Base-by-base conservation (phyloP, 1,140 invertebrate genomes). In the Agrypnia vestita region DNA sequence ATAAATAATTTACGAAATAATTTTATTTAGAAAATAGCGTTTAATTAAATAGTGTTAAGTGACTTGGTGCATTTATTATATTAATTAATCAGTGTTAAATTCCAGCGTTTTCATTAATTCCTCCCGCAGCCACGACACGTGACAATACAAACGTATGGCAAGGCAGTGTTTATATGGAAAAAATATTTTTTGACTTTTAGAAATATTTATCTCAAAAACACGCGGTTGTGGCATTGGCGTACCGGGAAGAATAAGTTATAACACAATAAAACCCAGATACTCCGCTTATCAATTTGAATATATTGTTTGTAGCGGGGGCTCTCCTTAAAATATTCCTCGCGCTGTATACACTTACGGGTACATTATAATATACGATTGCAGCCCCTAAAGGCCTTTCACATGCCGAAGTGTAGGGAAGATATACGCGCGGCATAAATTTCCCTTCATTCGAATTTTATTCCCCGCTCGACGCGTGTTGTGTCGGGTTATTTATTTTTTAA, bases 351-450 rank as follows among this genome's bases (percentile, higher is more conserved):
- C 53, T 56, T 21, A 35, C 6, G 25, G 25, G 25, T 35, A 15
- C 71, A 74, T 74, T 56, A 74, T 74, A 74, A 74, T 51, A 53
- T 74, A 53, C 46, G 21, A 21, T 74, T 59, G 51, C 49, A 46
- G 21, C 76, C 78, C 15, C 49, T 13, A 35, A 35, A 35, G 49
- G 51, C 19, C 69, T 77, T 72, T 82, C 76, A 80, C 79, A 67
- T 43, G 61, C 51, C 79, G 73, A 82, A 82, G 74, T 69, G 72
- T 79, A 71, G 46, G 64, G 67, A 79, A 82, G 76, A 79, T 82
- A 79, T 76, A 79, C 76, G 49, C 55, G 56, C 51, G n/a, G 59
- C 61, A 80, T 80, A 82, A 80, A 82, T 80, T 75, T 78, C n/a
- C 21, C 44, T 17, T 17, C 21, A 43, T 74, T 49, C 15, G 76